Evolutionary conservation across 2,888 invertebrate genomes (phyloP).

Genomic region (Melangyna quadrimaculata): DNA sequence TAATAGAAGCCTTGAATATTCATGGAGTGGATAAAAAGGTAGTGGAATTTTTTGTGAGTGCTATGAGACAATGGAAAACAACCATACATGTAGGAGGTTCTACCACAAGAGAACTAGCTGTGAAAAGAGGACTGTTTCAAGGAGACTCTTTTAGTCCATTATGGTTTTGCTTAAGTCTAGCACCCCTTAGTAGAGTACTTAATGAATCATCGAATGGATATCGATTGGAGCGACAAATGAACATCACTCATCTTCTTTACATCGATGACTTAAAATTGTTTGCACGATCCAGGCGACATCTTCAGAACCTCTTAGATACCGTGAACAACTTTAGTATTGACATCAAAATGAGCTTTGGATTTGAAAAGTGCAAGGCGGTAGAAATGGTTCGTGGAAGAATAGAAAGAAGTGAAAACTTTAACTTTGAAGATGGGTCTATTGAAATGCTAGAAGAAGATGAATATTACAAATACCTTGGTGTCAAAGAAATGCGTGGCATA

Average conservation of each 20-base stretch:
- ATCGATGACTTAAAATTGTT: too few species aligned
- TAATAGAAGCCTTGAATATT: constrained; percentile 40
- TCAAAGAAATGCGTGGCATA: background rate
- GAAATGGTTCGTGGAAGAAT: constrained; percentile 35
- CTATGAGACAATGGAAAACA: constrained; percentile 25
- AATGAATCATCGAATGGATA: constrained; percentile 2
- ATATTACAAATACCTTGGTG: constrained; percentile 24
- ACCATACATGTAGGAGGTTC: too few species aligned
- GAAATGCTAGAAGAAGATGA: background rate
- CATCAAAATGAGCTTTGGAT: constrained; percentile 46
- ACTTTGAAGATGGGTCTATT: constrained; percentile 13
- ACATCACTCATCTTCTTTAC: too few species aligned
- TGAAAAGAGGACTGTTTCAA: constrained; percentile 51
- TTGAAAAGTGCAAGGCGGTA: constrained; percentile 48
- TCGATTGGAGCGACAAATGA: too few species aligned
- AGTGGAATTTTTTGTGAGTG: constrained; percentile 22
- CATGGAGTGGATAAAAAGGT: constrained; percentile 31
- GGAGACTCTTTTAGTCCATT: constrained; percentile 37
- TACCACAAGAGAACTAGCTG: too few species aligned
- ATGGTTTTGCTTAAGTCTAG: constrained; percentile 40
- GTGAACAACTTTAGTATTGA: constrained; percentile 46
- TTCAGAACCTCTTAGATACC: too few species aligned
- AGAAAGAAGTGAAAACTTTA: background rate
- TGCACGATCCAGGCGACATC: too few species aligned
- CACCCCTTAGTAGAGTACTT: constrained; percentile 57